Conservation (phyloP, 2,888 invertebrate species). For the Leucophora obtusa region DNA sequence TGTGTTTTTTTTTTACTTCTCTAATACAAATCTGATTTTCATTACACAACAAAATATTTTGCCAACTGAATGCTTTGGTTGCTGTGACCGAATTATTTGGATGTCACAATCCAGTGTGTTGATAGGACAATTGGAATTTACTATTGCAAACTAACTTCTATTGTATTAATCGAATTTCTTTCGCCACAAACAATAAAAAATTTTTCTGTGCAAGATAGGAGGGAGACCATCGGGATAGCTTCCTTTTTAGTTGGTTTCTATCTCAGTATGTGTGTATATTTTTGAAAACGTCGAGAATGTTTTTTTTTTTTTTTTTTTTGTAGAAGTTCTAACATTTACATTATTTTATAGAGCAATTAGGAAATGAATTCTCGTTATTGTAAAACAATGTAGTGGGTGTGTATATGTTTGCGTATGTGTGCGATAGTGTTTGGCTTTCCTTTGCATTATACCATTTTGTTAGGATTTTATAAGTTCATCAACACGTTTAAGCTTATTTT, state of each 20-base stretch:
- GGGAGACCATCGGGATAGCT: too few relatives aligned
- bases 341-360: conserved; percentile 70
- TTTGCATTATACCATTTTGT: conserved; percentile 29
- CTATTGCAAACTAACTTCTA: too few relatives aligned
- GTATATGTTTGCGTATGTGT: conserved; percentile 7
- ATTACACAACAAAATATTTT: too few relatives aligned
- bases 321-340: conserved; percentile 21
- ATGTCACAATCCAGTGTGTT: too few relatives aligned
- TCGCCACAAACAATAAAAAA: too few relatives aligned
- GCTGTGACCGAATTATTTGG: too few relatives aligned
- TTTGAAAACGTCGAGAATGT: neutral
- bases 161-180: too few relatives aligned
- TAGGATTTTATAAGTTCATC: conserved; percentile 52
- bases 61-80: too few relatives aligned
- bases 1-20: too few relatives aligned
- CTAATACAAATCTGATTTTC: too few relatives aligned
- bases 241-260: neutral
- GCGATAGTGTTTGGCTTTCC: conserved; percentile 6
- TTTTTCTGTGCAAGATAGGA: too few relatives aligned
- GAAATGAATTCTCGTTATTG: conserved; percentile 71
- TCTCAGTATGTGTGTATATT: neutral
- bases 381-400: conserved; percentile 17
- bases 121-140: too few relatives aligned
- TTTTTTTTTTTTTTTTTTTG: conserved; percentile 2
- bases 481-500: conserved; percentile 56